Evolutionary conservation across 1,140 invertebrate species (phyloP).

Genomic region (Drosophila novamexicana): DNA sequence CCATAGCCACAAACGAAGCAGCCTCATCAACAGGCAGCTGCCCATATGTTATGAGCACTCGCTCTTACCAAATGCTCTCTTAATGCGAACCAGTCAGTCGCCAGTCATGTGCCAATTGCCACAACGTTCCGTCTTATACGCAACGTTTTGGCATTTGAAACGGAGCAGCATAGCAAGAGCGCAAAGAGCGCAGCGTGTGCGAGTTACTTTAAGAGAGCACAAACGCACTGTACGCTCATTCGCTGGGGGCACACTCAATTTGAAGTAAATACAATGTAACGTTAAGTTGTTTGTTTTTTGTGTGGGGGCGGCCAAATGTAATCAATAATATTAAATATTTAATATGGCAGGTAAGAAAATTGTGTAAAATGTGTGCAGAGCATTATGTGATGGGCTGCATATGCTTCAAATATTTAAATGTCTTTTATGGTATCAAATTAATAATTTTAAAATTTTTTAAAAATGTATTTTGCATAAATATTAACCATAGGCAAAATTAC

Average conservation of each 20-base stretch:
- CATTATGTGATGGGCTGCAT: background rate
- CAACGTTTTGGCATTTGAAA: slow-evolving; percentile 36
- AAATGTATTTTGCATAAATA: slow-evolving; percentile 4
- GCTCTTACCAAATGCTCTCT: slow-evolving; percentile 14
- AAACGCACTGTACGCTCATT: slow-evolving; percentile 6
- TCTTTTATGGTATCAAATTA: background rate
- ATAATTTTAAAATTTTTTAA: background rate
- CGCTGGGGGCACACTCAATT: slow-evolving; percentile 4
- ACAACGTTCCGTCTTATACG: slow-evolving; percentile 65
- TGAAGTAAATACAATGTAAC: slow-evolving; percentile 77
- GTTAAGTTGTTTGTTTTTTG: slow-evolving; percentile 59
- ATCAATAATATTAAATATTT: slow-evolving; percentile 84
- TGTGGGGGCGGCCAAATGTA: slow-evolving; percentile 55
- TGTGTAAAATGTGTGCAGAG: background rate
- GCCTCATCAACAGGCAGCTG: slow-evolving; percentile 71
- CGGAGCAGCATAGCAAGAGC: background rate
- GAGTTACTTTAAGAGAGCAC: slow-evolving; percentile 6
- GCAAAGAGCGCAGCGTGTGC: background rate
- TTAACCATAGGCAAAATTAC: slow-evolving; percentile 26
- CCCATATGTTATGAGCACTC: background rate
- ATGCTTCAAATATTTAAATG: background rate
- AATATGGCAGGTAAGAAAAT: slow-evolving; percentile 63
- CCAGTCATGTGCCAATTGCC: slow-evolving; percentile 11
- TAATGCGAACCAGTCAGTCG: background rate
- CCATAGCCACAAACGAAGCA: no score